phyloP scores from a whole-genome alignment of 1,140 invertebrate species.

The Whitmania pigra region DNA sequence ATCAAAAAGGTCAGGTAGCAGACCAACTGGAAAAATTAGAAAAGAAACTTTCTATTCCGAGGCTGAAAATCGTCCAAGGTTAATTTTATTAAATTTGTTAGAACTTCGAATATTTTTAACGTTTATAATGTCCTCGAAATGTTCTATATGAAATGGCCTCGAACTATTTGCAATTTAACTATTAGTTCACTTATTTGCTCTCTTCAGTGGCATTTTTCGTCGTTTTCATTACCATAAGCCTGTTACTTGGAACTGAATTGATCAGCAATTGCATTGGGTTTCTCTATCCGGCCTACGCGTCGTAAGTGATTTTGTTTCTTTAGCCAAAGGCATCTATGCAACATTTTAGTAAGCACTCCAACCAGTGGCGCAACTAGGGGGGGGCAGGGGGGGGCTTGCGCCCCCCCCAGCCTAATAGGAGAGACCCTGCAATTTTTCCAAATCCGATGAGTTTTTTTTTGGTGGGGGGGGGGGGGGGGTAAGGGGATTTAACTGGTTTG shows the following conservation, averaged over 20 bases:
- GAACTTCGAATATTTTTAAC: no score
- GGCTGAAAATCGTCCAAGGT: conserved; percentile 9
- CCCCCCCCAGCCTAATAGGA: no score
- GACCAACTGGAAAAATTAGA: conserved; percentile 5
- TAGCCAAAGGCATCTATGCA: not conserved
- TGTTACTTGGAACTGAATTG: conserved; percentile 77
- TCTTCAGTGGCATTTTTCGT: not conserved
- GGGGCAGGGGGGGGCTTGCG: no score
- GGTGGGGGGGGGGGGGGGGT: no score
- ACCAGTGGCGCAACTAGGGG: no score
- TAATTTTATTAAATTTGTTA: not conserved
- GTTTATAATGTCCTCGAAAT: no score
- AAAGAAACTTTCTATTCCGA: conserved; percentile 11
- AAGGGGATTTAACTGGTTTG: no score
- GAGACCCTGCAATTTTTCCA: no score
- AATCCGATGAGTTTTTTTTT: no score
- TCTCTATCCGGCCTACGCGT: conserved; percentile 79
- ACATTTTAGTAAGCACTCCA: no score
- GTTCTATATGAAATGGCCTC: no score
- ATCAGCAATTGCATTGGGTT: conserved; percentile 83
- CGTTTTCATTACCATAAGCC: conserved; percentile 49
- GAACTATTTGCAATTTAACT: no score
- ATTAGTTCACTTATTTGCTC: not conserved
- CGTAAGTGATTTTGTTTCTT: conserved; percentile 28
- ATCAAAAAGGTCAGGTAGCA: not conserved